phyloP scores from a whole-genome alignment of 2,888 invertebrate species.

The Rhodophaea formosa region DNA sequence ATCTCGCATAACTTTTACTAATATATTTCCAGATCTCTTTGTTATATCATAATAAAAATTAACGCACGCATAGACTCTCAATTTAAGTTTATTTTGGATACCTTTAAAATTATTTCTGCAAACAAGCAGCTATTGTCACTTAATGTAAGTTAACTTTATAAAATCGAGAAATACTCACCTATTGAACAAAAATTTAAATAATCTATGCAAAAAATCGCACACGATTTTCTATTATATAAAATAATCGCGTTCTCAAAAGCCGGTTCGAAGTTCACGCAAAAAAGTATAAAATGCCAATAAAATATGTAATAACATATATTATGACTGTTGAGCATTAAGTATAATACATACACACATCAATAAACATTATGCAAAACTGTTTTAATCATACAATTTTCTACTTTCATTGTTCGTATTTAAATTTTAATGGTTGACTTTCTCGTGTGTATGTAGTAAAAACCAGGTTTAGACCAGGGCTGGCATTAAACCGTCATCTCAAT shows the following conservation, averaged over 20 bases:
- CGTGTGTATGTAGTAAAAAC: neutral
- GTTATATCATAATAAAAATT: too few relatives aligned
- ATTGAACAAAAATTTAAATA: too few relatives aligned
- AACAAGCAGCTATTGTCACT: too few relatives aligned
- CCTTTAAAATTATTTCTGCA: too few relatives aligned
- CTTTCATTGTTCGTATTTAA: constrained; percentile 14
- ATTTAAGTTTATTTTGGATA: too few relatives aligned
- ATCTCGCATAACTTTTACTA: too few relatives aligned
- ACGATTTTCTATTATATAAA: neutral
- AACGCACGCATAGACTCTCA: too few relatives aligned
- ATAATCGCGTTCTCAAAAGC: neutral
- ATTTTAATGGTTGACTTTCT: constrained; percentile 14
- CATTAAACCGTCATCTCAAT: too few relatives aligned
- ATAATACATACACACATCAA: neutral
- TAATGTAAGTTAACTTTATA: too few relatives aligned
- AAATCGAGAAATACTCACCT: too few relatives aligned
- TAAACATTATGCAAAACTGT: constrained; percentile 9
- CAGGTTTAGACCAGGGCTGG: neutral
- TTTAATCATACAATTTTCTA: constrained; percentile 8
- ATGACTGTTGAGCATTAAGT: neutral
- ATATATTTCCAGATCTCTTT: too few relatives aligned
- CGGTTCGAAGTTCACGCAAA: neutral
- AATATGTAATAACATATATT: neutral
- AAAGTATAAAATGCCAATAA: neutral
- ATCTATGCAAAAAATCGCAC: too few relatives aligned